These are phyloP conservation scores for Suricata suricatta DNA, from an alignment of 2,113 vertebrate species.

Conservation along the genomic window DNA sequence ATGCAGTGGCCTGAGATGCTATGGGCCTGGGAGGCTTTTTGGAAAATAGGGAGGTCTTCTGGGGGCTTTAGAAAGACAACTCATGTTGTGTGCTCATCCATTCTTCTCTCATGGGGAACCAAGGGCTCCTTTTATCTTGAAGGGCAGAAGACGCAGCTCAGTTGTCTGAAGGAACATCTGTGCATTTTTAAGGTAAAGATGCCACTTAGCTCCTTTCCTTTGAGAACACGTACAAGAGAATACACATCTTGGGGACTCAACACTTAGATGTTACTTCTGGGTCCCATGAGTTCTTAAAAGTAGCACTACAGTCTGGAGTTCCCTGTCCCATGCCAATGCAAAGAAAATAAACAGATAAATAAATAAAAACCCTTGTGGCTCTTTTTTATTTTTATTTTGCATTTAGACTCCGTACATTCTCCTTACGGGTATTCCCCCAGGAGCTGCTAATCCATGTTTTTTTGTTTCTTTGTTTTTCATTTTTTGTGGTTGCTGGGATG, in stretches of 20 bases:
- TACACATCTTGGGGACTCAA: not conserved
- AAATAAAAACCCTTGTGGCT: slow-evolving; percentile 23
- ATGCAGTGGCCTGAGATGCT: not conserved
- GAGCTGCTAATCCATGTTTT: not conserved
- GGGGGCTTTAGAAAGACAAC: not conserved
- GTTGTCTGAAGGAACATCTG: not conserved
- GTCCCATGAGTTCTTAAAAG: slow-evolving; percentile 40
- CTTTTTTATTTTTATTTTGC: slow-evolving; percentile 45
- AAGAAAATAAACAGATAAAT: slow-evolving; percentile 39
- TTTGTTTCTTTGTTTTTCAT: not conserved
- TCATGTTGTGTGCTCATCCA: accelerated
- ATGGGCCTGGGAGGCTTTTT: not conserved
- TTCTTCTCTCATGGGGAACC: not conserved
- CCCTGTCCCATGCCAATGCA: not conserved
- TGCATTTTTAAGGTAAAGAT: not conserved
- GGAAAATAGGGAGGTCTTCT: not conserved
- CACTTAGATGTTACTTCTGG: not conserved
- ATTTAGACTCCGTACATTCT: not conserved
- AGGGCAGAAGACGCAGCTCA: not conserved
- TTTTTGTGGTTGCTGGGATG: not conserved
- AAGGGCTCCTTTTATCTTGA: not conserved
- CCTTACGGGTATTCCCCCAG: not conserved
- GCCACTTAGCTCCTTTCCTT: not conserved
- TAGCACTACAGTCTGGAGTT: not conserved
- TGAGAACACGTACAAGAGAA: not conserved